A percentile compares a stretch with the other conserved stretches of the same genome.
phyloP scores from a whole-genome alignment of 2,888 invertebrate genomes.

The Sesia bembeciformis region DNA sequence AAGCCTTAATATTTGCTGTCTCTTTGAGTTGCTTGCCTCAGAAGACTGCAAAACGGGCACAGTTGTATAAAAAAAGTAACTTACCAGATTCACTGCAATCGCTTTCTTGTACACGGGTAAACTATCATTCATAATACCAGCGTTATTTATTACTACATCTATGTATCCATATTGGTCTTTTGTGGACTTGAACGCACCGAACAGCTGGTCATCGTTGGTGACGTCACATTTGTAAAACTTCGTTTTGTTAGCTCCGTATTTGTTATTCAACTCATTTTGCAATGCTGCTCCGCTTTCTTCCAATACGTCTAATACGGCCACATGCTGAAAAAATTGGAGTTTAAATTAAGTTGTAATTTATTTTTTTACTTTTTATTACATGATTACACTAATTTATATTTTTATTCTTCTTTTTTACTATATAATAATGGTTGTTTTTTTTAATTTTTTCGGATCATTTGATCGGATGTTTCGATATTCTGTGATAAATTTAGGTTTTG shows the following conservation, averaged over 20 bases:
- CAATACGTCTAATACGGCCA: conserved; percentile 6
- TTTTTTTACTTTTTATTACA: no score
- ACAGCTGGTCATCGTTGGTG: conserved; percentile 5
- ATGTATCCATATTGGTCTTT: conserved; percentile 3
- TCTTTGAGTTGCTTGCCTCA: no score
- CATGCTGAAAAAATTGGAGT: conserved; percentile 1
- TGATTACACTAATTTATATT: no score
- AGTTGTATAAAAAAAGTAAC: not conserved
- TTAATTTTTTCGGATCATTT: no score
- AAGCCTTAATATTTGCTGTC: no score
- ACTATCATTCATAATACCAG: conserved; percentile 9
- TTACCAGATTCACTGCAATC: conserved; percentile 8
- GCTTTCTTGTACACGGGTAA: conserved; percentile 5
- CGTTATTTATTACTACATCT: conserved; percentile 9
- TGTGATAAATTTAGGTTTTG: no score
- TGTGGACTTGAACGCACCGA: conserved; percentile 3
- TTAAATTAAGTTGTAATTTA: not conserved
- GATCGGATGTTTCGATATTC: no score
- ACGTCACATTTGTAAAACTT: conserved; percentile 8
- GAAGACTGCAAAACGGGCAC: no score
- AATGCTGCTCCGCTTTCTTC: conserved; percentile 2
- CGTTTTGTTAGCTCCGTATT: conserved; percentile 3
- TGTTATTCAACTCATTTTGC: conserved; percentile 3
- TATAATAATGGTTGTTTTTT: no score
- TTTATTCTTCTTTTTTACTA: no score